A percentile compares a stretch with the other conserved stretches of the same genome.
These are phyloP conservation scores for Mycetomoellerius zeteki DNA, from an alignment of 1,140 invertebrate genomes.

Conservation along the genomic window DNA sequence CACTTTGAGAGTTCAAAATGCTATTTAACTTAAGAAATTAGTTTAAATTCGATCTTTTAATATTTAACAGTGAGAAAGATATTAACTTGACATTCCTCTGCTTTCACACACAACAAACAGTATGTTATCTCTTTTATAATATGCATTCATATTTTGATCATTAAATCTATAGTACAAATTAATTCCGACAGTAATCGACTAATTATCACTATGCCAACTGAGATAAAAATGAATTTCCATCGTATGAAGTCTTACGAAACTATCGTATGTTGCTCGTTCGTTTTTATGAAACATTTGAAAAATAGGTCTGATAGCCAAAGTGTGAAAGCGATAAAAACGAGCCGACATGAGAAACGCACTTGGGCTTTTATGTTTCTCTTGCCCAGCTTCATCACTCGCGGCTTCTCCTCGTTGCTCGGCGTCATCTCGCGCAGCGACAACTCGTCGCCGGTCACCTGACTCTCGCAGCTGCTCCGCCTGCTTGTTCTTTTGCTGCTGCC, in stretches of 20 bases:
- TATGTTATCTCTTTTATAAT: neutral
- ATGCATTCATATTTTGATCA: neutral
- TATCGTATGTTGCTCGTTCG: neutral
- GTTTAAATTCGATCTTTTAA: no score
- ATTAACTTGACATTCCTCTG: neutral
- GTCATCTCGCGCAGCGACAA: conserved; percentile 83
- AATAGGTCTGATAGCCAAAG: neutral
- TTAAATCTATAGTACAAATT: neutral
- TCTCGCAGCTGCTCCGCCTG: conserved; percentile 83
- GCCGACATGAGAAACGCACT: conserved; percentile 72
- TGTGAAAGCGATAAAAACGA: conserved; percentile 9
- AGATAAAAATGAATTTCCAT: neutral
- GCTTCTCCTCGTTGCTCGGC: conserved; percentile 87
- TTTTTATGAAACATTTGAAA: neutral
- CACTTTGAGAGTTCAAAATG: no score
- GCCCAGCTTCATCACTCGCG: conserved; percentile 91
- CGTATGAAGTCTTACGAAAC: neutral
- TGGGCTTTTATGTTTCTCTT: conserved; percentile 95
- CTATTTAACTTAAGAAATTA: no score
- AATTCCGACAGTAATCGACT: neutral
- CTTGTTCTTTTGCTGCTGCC: conserved; percentile 82
- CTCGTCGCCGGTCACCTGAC: conserved; percentile 81
- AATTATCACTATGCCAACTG: neutral
- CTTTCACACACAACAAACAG: neutral
- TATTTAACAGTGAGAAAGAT: no score